phyloP scores from a whole-genome alignment of 2,888 invertebrate genomes.

The Spisula solida region DNA sequence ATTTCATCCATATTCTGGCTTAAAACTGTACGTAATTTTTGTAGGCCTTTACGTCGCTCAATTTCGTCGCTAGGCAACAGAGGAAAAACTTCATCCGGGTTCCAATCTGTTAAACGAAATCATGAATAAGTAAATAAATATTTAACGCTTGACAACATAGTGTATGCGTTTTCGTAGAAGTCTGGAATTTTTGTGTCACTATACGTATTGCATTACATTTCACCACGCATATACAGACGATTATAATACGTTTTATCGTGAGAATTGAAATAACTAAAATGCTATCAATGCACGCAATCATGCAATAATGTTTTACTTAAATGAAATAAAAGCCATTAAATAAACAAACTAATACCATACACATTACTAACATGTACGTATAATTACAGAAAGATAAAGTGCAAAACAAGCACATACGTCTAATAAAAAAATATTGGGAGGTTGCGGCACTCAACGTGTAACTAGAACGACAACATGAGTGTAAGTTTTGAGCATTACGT shows the following conservation, averaged over 20 bases:
- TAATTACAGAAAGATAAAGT: neutral
- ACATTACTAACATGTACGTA: neutral
- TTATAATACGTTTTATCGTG: neutral
- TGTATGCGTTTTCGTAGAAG: neutral
- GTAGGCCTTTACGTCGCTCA: conserved; percentile 45
- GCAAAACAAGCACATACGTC: neutral
- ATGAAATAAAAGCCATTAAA: neutral
- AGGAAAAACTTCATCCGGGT: conserved; percentile 65
- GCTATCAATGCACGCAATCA: neutral
- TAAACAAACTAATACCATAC: neutral
- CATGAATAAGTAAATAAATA: neutral
- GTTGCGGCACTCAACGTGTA: too few relatives aligned
- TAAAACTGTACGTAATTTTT: conserved; percentile 46
- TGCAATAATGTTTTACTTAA: neutral
- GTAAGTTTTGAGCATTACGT: too few relatives aligned
- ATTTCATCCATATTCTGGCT: conserved; percentile 65
- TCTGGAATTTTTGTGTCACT: too few relatives aligned
- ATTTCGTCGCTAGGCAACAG: conserved; percentile 47
- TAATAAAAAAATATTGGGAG: neutral
- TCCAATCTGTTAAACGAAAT: conserved; percentile 49
- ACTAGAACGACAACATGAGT: too few relatives aligned
- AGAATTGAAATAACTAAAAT: neutral
- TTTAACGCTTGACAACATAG: neutral
- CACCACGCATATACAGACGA: neutral
- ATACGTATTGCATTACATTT: neutral